These are phyloP conservation scores for Melipona bicolor DNA, from an alignment of 2,888 invertebrate genomes.

Conservation along the genomic window DNA sequence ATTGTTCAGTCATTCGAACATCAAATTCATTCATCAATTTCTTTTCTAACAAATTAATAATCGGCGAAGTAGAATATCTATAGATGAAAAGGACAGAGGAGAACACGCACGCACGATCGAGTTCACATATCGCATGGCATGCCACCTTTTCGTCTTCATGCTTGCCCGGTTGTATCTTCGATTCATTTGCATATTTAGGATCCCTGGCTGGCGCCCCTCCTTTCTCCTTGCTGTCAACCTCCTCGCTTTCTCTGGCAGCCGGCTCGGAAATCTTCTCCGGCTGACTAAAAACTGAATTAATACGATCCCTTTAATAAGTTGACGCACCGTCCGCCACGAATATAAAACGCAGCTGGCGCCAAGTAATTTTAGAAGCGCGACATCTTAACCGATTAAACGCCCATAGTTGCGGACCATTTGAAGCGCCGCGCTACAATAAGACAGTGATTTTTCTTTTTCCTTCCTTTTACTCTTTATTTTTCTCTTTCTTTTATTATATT, in stretches of 20 bases:
- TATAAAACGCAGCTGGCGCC: neutral
- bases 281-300: conserved; percentile 80
- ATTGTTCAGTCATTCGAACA: no score
- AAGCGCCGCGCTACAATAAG: neutral
- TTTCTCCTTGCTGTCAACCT: conserved; percentile 72
- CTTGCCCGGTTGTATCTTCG: conserved; percentile 80
- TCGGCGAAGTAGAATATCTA: neutral
- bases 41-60: neutral
- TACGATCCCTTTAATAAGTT: conserved; percentile 60
- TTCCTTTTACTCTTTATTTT: neutral
- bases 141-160: conserved; percentile 78
- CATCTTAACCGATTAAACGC: neutral
- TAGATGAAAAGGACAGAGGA: neutral
- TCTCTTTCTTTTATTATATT: neutral
- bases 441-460: no score
- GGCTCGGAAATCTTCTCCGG: conserved; percentile 75
- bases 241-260: conserved; percentile 69
- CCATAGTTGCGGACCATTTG: neutral
- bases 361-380: conserved; percentile 27
- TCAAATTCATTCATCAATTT: neutral
- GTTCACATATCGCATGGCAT: conserved; percentile 63
- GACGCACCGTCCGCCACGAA: conserved; percentile 25
- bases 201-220: conserved; percentile 62
- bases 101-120: conserved; percentile 36
- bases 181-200: conserved; percentile 82